Percentiles rank a stretch among this genome's conserved stretches.
These are phyloP conservation scores for Chloropsis cyanopogon DNA, from an alignment of 2,113 vertebrate genomes.

Conservation along the genomic window DNA sequence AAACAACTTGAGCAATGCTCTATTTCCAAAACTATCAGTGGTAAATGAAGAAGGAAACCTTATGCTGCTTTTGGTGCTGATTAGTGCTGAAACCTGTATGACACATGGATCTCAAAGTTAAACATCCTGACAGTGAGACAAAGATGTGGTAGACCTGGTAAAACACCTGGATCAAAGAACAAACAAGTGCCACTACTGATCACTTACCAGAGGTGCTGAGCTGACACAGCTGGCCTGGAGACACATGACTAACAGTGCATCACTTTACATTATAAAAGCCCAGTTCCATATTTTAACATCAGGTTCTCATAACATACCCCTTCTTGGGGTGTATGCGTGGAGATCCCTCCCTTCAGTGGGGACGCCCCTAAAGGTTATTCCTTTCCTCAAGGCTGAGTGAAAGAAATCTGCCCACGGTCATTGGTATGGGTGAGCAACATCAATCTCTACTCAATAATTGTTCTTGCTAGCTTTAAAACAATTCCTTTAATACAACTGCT, in stretches of 20 bases:
- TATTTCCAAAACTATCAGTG: background rate
- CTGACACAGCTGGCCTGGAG: background rate
- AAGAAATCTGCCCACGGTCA: background rate
- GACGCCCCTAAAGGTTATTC: background rate
- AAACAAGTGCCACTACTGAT: background rate
- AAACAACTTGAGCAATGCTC: background rate
- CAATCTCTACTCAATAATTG: background rate
- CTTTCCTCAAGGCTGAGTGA: fast-evolving
- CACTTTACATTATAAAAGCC: background rate
- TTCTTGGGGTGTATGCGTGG: background rate
- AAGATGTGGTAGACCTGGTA: background rate
- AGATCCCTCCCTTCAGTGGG: background rate
- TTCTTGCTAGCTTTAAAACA: background rate
- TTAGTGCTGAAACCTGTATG: background rate
- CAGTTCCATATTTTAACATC: background rate
- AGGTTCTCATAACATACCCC: background rate
- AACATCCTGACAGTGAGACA: background rate
- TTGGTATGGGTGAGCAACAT: background rate
- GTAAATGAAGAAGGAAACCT: background rate
- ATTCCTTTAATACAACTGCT: background rate
- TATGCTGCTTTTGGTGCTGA: background rate
- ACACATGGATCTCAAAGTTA: background rate
- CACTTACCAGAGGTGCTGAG: background rate
- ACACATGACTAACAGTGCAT: background rate
- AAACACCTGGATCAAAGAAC: background rate